phyloP scores from a whole-genome alignment of 2,888 invertebrate genomes.

The Tuberolachnus salignus region DNA sequence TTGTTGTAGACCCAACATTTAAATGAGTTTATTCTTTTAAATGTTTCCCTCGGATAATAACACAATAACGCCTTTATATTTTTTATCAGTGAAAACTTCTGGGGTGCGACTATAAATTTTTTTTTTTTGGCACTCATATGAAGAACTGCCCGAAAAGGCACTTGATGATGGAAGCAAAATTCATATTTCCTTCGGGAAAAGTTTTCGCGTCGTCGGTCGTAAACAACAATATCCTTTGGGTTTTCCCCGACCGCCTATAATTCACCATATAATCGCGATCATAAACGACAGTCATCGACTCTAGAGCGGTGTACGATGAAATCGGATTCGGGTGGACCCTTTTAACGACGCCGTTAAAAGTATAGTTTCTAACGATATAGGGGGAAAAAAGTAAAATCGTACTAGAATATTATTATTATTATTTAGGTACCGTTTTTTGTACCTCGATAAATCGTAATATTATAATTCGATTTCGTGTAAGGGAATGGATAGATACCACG shows the following conservation, averaged over 20 bases:
- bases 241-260: slow-evolving; percentile 51
- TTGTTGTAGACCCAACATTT: neutral
- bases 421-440: too few relatives aligned
- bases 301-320: slow-evolving; percentile 3
- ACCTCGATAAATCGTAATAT: too few relatives aligned
- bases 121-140: slow-evolving; percentile 43
- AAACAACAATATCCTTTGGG: slow-evolving; percentile 51
- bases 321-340: slow-evolving; percentile 38
- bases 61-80: slow-evolving; percentile 12
- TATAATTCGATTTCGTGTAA: too few relatives aligned
- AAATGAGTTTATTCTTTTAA: slow-evolving; percentile 25
- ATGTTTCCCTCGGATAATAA: slow-evolving; percentile 7
- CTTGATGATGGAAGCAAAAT: slow-evolving; percentile 46
- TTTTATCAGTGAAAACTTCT: slow-evolving; percentile 34
- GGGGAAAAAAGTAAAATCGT: slow-evolving; percentile 14
- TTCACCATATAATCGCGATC: slow-evolving; percentile 50
- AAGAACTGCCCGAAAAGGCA: slow-evolving; percentile 45
- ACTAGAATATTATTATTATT: too few relatives aligned
- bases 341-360: slow-evolving; percentile 51
- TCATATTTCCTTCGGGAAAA: slow-evolving; percentile 54
- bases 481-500: too few relatives aligned
- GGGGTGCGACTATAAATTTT: slow-evolving; percentile 34
- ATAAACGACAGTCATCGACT: slow-evolving; percentile 54
- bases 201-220: slow-evolving; percentile 43
- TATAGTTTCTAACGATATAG: slow-evolving; percentile 5